Conservation (phyloP, 2,113 vertebrate species). For the Pelecanus crispus region DNA sequence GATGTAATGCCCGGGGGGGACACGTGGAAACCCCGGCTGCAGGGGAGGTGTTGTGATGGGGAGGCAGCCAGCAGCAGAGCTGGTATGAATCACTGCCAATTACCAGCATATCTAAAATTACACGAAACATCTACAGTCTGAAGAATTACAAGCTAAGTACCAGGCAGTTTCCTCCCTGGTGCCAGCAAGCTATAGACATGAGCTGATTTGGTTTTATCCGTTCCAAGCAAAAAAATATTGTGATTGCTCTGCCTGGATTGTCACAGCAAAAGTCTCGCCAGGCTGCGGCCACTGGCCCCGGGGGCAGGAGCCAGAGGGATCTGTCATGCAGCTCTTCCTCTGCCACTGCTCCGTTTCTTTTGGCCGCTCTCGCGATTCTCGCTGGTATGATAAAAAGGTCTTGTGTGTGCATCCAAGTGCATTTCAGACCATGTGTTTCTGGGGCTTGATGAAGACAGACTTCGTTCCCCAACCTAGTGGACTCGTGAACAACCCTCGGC, state of each 20-base stretch:
- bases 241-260: neutral
- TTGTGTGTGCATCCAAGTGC: neutral
- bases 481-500: too few species aligned
- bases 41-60: neutral
- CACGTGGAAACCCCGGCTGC: neutral
- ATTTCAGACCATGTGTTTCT: neutral
- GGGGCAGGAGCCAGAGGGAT: neutral
- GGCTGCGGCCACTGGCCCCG: neutral
- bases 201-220: neutral
- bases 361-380: neutral
- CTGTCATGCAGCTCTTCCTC: neutral
- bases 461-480: neutral
- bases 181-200: neutral
- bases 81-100: constrained; percentile 8
- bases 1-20: neutral
- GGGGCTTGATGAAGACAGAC: neutral
- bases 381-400: neutral
- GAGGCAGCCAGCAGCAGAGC: neutral
- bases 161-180: neutral
- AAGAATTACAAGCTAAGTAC: neutral
- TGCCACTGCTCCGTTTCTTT: accelerated
- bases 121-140: neutral
- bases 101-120: neutral
- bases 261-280: neutral
- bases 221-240: neutral